Base-by-base conservation (phyloP, 2,888 invertebrate genomes). In the Ophraella communa region DNA sequence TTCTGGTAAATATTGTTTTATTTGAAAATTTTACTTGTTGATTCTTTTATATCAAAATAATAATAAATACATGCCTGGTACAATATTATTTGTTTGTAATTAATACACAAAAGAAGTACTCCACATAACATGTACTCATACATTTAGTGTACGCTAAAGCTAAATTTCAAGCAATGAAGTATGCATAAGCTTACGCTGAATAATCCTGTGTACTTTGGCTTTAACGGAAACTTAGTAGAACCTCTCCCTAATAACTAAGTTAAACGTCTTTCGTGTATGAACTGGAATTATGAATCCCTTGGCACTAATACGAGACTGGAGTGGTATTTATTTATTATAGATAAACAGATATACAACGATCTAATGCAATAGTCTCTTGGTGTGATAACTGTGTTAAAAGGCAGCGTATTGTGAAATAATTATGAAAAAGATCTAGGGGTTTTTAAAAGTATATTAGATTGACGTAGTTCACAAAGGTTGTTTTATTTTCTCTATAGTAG, bases 201-300 rank as follows among this genome's bases (percentile, higher is more conserved):
- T 47, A 23, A 47, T 20, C 20, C 20, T 47, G 45, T 47, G 14
- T 23, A 47, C 45, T 47, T 23, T 47, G 45, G 45, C 11, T 47
- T 47, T 21, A 47, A 14, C 23, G 14, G 45, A 21, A 45, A 45
- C 45, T 45, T 45, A 45, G 45, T 47, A 3, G 23, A 47, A 47
- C 45, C n/a, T 47, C 45, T 4, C 1, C 45, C n/a, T 11, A 23
- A 47, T 47, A 47, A 47, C 45, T 47, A 21, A 47, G 45, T 47
- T 47, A 21, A 47, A 47, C 45, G 23, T 47, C 45, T 47, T 47
- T 47, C 23, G 23, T n/a, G 45, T 47, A 20, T 20, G n/a, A 47
- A 47, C 45, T 45, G 10, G 14, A 47, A 3, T 23, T 47, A 47
- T 47, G 21, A 47, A 21, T 47, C 45, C 45, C 45, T 47, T 47